phyloP scores from a whole-genome alignment of 1,140 invertebrate genomes.

The Neodiprion pinetum region DNA sequence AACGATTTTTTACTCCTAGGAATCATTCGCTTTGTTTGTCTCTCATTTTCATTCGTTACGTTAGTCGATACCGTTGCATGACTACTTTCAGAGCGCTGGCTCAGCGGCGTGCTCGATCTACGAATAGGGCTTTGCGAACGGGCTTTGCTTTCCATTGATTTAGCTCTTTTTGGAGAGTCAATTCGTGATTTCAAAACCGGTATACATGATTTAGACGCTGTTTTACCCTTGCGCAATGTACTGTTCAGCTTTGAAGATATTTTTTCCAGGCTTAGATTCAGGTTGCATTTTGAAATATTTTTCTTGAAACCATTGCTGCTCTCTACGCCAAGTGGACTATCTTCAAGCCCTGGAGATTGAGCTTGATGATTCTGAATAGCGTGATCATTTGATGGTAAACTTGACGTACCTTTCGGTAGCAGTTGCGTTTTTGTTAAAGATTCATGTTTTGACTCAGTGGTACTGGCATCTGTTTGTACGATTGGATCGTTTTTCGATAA shows the following conservation, averaged over 20 bases:
- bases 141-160: conserved; percentile 10
- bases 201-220: conserved; percentile 41
- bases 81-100: not conserved
- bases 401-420: conserved; percentile 28
- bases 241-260: not conserved
- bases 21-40: conserved; percentile 18
- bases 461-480: not conserved
- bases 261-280: conserved; percentile 12
- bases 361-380: no score
- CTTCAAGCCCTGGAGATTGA: no score
- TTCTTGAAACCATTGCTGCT: not conserved
- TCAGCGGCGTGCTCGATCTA: conserved; percentile 26
- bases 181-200: conserved; percentile 39
- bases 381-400: not conserved
- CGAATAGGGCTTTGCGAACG: conserved; percentile 32
- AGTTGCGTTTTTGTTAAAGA: not conserved
- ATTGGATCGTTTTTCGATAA: no score
- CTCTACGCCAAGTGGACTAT: not conserved
- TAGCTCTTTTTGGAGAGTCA: conserved; percentile 23
- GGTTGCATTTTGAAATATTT: not conserved
- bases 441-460: conserved; percentile 11
- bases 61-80: not conserved
- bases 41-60: conserved; percentile 12
- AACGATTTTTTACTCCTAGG: not conserved
- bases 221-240: not conserved